phyloP scores from a whole-genome alignment of 2,797 vertebrate species.

The Rhadinocentrus ornatus region DNA sequence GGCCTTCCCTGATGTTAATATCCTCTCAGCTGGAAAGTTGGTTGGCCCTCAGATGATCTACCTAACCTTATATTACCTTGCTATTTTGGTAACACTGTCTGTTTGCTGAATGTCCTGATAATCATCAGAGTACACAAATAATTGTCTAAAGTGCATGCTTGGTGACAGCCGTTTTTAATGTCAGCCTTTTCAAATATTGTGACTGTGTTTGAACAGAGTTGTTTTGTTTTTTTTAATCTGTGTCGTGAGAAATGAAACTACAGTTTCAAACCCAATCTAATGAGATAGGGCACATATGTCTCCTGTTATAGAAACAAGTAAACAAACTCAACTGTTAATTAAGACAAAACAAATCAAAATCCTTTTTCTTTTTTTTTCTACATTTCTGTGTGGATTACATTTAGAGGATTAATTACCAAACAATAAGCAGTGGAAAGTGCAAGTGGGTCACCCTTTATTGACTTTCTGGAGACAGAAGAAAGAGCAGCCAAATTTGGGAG shows the following conservation, averaged over 20 bases:
- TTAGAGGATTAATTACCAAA: conserved; percentile 74
- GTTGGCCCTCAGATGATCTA: conserved; percentile 67
- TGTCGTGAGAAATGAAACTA: conserved; percentile 39
- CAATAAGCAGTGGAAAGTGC: conserved; percentile 77
- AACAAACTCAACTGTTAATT: conserved; percentile 67
- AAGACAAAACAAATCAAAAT: conserved; percentile 61
- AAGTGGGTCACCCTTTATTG: conserved; percentile 78
- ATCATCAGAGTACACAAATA: conserved; percentile 64
- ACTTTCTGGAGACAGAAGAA: conserved; percentile 81
- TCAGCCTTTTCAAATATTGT: conserved; percentile 33
- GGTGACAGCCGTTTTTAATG: conserved; percentile 36
- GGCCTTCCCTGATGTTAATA: conserved; percentile 61
- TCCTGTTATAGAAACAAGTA: conserved; percentile 59
- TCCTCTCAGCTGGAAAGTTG: conserved; percentile 68
- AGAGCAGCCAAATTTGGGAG: conserved; percentile 80
- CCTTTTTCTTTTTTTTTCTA: conserved; percentile 45
- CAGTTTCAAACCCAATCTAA: conserved; percentile 49
- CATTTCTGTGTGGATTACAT: conserved; percentile 71
- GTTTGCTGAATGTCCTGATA: conserved; percentile 57
- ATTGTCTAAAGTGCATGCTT: conserved; percentile 65
- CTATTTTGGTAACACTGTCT: conserved; percentile 67
- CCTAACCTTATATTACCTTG: conserved; percentile 68
- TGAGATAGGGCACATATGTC: conserved; percentile 57
- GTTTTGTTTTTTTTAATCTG: conserved; percentile 22
- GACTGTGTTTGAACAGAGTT: conserved; percentile 24